Base-by-base conservation (phyloP, 1,140 invertebrate species). In the honey bee (Apis mellifera) region DNA sequence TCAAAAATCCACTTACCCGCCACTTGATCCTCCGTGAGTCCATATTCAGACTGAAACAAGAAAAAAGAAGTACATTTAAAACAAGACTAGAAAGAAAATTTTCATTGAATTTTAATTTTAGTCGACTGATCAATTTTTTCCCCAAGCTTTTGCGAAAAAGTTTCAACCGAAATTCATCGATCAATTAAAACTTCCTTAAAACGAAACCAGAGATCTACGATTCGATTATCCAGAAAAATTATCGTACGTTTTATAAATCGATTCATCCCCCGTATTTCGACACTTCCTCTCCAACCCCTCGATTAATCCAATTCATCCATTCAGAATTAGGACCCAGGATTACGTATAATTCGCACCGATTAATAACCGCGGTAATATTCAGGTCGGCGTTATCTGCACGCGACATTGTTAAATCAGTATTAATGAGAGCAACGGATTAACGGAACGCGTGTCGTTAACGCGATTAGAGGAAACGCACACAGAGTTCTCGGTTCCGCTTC, bases 1-100 rank as follows among this genome's bases (percentile, higher is more conserved):
- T n/a, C n/a, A n/a, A 15, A 17, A 9, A 15, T 32, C 2, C 75
- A 90, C 94, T 94, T 94, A 97, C 96, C 96, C 87, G 96, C 96
- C 75, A 97, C 97, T 95, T 97, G 97, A 91, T 97, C 97, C 93
- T 97, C 97, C 75, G 97, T 97, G 73, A 98, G 95, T 87, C 97
- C 97, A 95, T 97, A 97, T 93, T 98, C 97, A 78, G 96, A 96
- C 97, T 97, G 95, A 90, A 96, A 95, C 90, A 93, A 87, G 23
- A 90, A 93, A 90, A 78, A 82, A 69, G 1, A 65, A 9, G 23
- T 1, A 26, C 1, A 11, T 7, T 71, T 32, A 32, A 12, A 76
- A n/a, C 48, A 26, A 59, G 76, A 72, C 55, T 71, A 48, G 32
- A 75, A 65, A 84, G 88, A 3, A 32, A n/a, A n/a, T n/a, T 32